Evolutionary conservation across 2,888 invertebrate species (phyloP).

Genomic region (Hypomecis punctinalis): DNA sequence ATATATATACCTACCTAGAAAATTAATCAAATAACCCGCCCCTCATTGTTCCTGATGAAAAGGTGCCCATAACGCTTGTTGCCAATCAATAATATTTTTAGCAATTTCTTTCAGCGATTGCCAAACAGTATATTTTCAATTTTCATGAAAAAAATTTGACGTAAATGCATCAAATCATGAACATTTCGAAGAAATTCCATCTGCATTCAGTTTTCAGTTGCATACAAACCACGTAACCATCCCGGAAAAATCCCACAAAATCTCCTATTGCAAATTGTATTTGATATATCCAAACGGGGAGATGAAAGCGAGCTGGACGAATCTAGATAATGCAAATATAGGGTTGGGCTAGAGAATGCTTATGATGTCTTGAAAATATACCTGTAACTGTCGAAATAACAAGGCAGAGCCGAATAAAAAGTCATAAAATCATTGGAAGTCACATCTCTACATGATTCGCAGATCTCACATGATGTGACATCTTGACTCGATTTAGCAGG

Average conservation of each 20-base stretch:
- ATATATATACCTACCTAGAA: too few species aligned
- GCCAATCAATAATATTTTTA: too few species aligned
- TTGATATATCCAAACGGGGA: slow-evolving; percentile 73
- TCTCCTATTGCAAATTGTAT: slow-evolving; percentile 76
- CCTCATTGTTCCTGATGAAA: too few species aligned
- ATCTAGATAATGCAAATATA: slow-evolving; percentile 77
- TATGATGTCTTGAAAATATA: background rate
- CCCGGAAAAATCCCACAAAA: slow-evolving; percentile 61
- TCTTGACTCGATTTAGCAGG: too few species aligned
- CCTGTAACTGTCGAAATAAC: background rate
- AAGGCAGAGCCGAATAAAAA: too few species aligned
- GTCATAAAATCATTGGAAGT: too few species aligned
- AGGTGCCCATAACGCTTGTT: too few species aligned
- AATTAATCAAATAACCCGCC: too few species aligned
- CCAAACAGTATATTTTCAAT: too few species aligned
- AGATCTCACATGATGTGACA: too few species aligned
- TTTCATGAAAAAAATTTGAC: background rate
- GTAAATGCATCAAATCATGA: slow-evolving; percentile 3
- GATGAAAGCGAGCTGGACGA: slow-evolving; percentile 73
- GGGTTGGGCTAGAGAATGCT: slow-evolving; percentile 27
- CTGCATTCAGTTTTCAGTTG: slow-evolving; percentile 16
- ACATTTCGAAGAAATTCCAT: slow-evolving; percentile 5
- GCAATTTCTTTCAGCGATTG: too few species aligned
- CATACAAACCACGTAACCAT: slow-evolving; percentile 39
- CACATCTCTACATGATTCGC: too few species aligned